Base-by-base conservation (phyloP, 1,140 invertebrate genomes). In the Drosophila carrolli region DNA sequence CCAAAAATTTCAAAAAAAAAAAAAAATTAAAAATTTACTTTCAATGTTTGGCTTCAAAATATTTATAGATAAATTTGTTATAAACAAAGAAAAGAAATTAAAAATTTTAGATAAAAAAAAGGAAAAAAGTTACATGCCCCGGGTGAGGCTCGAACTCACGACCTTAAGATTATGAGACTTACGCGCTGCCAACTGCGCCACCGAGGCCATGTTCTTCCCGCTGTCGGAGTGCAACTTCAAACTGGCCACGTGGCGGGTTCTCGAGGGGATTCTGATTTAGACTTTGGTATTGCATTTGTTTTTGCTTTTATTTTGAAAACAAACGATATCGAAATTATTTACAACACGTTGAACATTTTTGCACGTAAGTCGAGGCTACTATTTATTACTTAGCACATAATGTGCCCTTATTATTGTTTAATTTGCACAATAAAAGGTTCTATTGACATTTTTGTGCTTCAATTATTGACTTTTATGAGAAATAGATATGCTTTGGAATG, bases 101-200 rank as follows among this genome's bases (percentile, higher is more conserved):
- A 40, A 11, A 4, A 62, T 47, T 6, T 19, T 19, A 44, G n/a
- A 11, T 65, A 55, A 58, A 29, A 5, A 13, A 38, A 29, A 0
- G 0, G 9, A 84, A 82, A 93, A 95, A 96, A 95, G 93, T 68
- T 91, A 91, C 91, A 84, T 97, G 96, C 96, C 96, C 96, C 96
- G 95, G 95, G 96, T 97, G 96, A 97, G 97, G 96, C 96, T 97
- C 96, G 96, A 97, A 97, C 96, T 97, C 96, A 97, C 96, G 97
- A 97, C 97, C 97, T 97, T 97, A 96, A 97, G 96, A 97, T 97
- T 97, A 97, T 97, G 96, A 97, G 96, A 97, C 96, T 97, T 96
- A 97, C 96, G 96, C 96, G 96, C 96, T 97, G 95, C 96, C 96
- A 96, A 96, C 96, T 97, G 96, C 96, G 96, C 96, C 95, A 97